Conservation (phyloP, 92 coral and sea anemone species). For the Porites divaricata region DNA sequence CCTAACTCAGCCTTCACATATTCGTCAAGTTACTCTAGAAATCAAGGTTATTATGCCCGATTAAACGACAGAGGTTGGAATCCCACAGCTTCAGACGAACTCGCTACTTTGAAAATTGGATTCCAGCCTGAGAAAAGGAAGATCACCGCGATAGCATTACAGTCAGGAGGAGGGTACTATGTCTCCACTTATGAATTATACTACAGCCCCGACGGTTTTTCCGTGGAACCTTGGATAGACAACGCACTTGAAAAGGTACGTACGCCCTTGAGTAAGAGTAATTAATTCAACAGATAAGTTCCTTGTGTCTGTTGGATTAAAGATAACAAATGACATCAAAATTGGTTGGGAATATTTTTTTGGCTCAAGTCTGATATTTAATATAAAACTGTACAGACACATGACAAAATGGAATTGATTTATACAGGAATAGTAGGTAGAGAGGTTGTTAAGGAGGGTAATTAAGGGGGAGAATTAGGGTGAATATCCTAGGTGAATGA, state of each 20-base stretch:
- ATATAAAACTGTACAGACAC: no score
- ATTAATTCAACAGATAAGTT: no score
- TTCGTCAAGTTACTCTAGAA: background rate
- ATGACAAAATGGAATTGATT: no score
- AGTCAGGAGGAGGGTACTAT: background rate
- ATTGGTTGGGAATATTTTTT: no score
- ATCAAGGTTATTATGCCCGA: background rate
- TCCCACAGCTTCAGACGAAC: background rate
- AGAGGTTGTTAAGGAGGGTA: no score
- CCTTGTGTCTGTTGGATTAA: no score
- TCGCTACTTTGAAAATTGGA: constrained; percentile 12
- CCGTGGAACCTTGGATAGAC: constrained; percentile 11
- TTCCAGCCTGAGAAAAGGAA: background rate
- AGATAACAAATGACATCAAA: no score
- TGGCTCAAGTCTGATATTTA: no score
- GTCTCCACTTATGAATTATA: background rate
- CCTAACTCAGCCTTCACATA: background rate
- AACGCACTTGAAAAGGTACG: background rate
- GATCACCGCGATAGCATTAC: constrained; percentile 11
- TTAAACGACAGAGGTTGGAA: background rate
- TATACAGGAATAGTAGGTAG: no score
- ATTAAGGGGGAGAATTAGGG: no score
- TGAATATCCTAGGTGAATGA: no score
- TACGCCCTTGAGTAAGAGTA: no score
- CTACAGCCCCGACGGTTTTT: constrained; percentile 24